Percentiles rank a stretch among this genome's conserved stretches.
Conservation (phyloP, 2,113 vertebrate species). For the Isichthys henryi region DNA sequence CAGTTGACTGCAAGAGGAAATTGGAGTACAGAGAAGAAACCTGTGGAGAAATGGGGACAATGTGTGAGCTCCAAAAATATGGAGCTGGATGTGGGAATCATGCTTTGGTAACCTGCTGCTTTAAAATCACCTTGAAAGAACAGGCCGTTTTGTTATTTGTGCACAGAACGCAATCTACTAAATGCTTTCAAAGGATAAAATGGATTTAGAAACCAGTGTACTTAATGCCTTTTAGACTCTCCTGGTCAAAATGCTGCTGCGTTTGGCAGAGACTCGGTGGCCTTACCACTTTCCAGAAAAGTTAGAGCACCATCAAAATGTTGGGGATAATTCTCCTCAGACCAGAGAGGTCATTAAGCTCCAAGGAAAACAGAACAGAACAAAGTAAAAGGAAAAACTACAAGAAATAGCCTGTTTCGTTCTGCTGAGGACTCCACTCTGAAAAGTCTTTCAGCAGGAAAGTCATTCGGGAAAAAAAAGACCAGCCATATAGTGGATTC, state of each 20-base stretch:
- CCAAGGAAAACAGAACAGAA: background rate
- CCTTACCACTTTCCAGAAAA: background rate
- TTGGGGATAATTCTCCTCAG: background rate
- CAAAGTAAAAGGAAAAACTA: background rate
- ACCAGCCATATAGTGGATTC: background rate
- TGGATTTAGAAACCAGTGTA: background rate
- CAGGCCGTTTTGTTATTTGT: background rate
- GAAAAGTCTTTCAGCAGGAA: background rate
- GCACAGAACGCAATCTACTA: background rate
- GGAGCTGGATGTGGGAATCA: background rate
- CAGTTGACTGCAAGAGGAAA: background rate
- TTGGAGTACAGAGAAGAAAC: background rate
- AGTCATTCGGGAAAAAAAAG: background rate
- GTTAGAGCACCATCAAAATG: background rate
- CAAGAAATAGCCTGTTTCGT: background rate
- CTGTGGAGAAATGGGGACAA: background rate
- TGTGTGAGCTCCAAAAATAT: background rate
- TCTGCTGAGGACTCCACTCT: background rate
- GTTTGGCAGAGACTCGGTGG: background rate
- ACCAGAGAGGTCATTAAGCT: conserved; percentile 5
- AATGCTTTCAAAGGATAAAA: background rate
- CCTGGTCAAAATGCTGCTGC: background rate
- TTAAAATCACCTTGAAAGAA: background rate
- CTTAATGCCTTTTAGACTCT: background rate
- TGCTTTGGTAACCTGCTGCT: background rate